Evolutionary conservation across 2,113 vertebrate genomes (phyloP).

Genomic region (Phalacrocorax brasilianus): DNA sequence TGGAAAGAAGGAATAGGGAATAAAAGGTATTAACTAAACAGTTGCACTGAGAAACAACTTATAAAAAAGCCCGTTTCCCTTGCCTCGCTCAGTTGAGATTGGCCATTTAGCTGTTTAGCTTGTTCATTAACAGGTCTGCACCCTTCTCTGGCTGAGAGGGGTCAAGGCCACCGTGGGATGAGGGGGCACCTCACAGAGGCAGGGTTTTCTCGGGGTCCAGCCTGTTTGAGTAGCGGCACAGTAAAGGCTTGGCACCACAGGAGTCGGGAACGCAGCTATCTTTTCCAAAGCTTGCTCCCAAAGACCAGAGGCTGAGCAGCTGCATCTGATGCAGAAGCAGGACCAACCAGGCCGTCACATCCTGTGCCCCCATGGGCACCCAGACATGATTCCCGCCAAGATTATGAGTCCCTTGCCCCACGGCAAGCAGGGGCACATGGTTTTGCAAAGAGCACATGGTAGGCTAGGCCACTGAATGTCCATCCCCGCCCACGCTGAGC

Average conservation of each 20-base stretch:
- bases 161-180: neutral
- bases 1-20: neutral
- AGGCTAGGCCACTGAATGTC: neutral
- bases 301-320: neutral
- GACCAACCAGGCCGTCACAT: neutral
- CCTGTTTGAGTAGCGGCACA: neutral
- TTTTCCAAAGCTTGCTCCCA: neutral
- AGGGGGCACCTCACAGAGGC: neutral
- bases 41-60: neutral
- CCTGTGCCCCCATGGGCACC: neutral
- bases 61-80: neutral
- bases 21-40: neutral
- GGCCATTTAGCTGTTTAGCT: neutral
- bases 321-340: neutral
- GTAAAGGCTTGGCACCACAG: accelerated
- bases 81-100: accelerated
- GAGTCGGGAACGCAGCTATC: neutral
- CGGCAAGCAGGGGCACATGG: accelerated
- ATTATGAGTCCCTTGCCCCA: accelerated
- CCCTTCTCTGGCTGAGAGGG: neutral
- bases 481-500: accelerated
- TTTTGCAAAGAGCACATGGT: neutral
- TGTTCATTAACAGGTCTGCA: neutral
- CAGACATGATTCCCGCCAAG: neutral
- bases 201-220: neutral